A percentile compares a stretch with the other conserved stretches of the same genome.
phyloP scores from a whole-genome alignment of 2,888 invertebrate species.

The Auanema sp. region DNA sequence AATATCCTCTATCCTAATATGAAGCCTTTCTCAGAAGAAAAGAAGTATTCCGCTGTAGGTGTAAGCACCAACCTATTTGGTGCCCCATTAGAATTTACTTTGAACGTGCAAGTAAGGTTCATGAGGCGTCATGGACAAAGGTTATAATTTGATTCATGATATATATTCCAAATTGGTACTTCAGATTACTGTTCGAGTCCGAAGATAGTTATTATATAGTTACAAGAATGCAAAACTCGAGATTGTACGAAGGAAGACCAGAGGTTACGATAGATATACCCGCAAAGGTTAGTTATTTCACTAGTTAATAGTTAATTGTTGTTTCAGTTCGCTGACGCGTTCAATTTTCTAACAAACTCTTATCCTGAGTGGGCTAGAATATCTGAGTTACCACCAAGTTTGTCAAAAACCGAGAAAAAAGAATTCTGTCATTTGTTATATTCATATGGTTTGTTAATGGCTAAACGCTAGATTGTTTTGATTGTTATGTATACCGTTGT shows the following conservation, averaged over 20 bases:
- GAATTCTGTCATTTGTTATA: conserved; percentile 13
- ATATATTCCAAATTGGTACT: too few relatives aligned
- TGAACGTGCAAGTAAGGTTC: conserved; percentile 42
- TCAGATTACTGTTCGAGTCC: conserved; percentile 51
- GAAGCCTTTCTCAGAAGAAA: background rate
- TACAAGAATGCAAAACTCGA: conserved; percentile 56
- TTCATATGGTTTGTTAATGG: conserved; percentile 14
- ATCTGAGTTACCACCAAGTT: conserved; percentile 9
- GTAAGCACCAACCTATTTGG: conserved; percentile 23
- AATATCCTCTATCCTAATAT: background rate
- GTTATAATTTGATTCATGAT: background rate
- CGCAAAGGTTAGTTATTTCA: conserved; percentile 20
- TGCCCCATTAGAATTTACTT: conserved; percentile 29
- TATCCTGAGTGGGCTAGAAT: conserved; percentile 49
- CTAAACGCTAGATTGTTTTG: background rate
- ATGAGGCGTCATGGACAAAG: conserved; percentile 53
- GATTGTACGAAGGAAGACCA: conserved; percentile 47
- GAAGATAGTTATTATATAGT: conserved; percentile 48
- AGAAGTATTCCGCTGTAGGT: conserved; percentile 13
- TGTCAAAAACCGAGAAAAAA: conserved; percentile 6
- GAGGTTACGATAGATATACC: conserved; percentile 47
- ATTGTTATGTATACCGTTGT: too few relatives aligned
- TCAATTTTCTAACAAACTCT: conserved; percentile 27
- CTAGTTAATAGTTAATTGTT: background rate
- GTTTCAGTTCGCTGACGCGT: conserved; percentile 31